Conservation (phyloP, 2,113 vertebrate species). For the Stegastes partitus region DNA sequence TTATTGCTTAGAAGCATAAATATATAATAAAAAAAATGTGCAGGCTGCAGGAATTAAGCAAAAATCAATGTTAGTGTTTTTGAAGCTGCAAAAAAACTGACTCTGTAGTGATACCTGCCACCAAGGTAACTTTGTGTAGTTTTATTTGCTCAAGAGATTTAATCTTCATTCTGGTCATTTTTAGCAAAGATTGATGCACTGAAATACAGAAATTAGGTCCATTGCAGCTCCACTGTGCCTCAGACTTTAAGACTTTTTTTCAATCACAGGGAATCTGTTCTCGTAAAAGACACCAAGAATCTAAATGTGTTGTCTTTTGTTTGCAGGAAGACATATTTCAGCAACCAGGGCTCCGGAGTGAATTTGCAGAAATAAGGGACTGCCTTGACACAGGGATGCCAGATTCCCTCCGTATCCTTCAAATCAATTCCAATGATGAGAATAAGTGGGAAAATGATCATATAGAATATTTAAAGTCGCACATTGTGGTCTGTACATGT, state of each 20-base stretch:
- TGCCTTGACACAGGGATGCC: conserved; percentile 92
- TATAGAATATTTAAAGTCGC: too few relatives aligned
- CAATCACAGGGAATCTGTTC: not conserved
- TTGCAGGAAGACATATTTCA: conserved; percentile 96
- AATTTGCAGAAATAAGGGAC: conserved; percentile 95
- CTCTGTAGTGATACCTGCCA: not conserved
- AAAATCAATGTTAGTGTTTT: conserved; percentile 27
- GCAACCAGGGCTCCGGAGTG: conserved; percentile 93
- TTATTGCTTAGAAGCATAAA: not conserved
- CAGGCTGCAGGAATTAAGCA: not conserved
- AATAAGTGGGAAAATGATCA: too few relatives aligned
- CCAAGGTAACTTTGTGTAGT: not conserved
- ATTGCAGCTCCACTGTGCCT: too few relatives aligned
- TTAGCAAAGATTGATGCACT: not conserved
- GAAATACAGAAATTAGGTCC: not conserved
- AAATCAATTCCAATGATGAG: not conserved
- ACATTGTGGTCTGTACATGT: too few relatives aligned
- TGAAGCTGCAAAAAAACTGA: conserved; percentile 1
- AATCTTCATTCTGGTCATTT: not conserved
- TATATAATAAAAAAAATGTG: not conserved
- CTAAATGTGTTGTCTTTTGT: conserved; percentile 17
- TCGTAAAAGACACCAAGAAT: not conserved
- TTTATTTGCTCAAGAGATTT: conserved; percentile 9
- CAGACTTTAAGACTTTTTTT: not conserved
- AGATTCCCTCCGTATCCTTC: conserved; percentile 94